Percentiles rank a stretch among this genome's conserved stretches.
Evolutionary conservation across 2,113 vertebrate genomes (phyloP).

Genomic region (Nothobranchius kuhntae): DNA sequence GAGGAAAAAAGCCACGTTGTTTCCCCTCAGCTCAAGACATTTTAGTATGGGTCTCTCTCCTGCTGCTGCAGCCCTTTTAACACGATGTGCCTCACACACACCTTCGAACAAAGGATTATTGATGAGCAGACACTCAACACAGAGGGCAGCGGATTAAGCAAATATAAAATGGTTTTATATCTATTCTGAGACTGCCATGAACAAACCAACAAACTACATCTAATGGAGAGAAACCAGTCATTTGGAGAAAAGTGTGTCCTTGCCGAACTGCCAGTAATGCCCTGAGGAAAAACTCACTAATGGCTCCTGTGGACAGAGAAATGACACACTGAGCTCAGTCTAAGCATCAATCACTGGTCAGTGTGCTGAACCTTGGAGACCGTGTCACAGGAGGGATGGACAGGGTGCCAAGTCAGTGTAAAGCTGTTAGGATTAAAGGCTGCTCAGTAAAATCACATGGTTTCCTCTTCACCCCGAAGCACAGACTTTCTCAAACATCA

Average conservation of each 20-base stretch:
- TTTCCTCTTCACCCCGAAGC: background rate
- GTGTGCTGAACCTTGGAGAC: constrained; percentile 4
- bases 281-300: constrained; percentile 23
- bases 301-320: constrained; percentile 9
- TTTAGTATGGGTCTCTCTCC: background rate
- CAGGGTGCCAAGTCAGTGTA: background rate
- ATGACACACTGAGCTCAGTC: constrained; percentile 5
- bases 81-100: background rate
- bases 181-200: background rate
- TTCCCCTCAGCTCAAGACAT: background rate
- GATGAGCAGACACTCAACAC: background rate
- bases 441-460: background rate
- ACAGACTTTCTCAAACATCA: background rate
- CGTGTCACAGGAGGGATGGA: constrained; percentile 8
- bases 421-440: constrained; percentile 3
- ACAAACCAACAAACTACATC: background rate
- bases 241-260: background rate
- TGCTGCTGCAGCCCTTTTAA: background rate
- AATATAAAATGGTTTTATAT: constrained; percentile 3
- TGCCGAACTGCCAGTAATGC: constrained; percentile 3
- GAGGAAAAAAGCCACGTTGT: background rate
- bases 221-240: background rate
- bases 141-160: background rate
- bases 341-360: constrained; percentile 17
- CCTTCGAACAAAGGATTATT: background rate